phyloP scores from a whole-genome alignment of 2,113 vertebrate species.

The Callipepla californica region DNA sequence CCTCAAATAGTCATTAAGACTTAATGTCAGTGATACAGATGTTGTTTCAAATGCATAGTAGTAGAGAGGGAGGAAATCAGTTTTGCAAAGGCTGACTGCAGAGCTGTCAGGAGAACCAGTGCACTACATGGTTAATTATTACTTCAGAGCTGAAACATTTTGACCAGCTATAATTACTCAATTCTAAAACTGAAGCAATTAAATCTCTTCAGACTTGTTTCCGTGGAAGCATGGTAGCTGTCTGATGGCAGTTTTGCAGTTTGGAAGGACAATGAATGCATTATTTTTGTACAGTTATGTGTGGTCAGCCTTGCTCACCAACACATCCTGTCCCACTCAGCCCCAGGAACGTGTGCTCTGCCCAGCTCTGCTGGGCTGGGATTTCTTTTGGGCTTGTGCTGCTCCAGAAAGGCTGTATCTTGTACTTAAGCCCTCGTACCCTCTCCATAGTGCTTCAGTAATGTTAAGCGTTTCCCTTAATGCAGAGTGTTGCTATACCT shows the following conservation, averaged over 20 bases:
- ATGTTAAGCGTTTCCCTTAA: not conserved
- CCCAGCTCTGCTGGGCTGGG: not conserved
- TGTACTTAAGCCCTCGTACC: not conserved
- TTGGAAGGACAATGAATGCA: not conserved
- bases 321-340: rapidly evolving
- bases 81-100: not conserved
- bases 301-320: rapidly evolving
- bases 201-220: not conserved
- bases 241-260: not conserved
- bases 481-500: not conserved
- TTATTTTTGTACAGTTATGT: not conserved
- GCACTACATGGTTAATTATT: slow-evolving; percentile 34
- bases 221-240: not conserved
- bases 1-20: not conserved
- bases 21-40: not conserved
- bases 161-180: slow-evolving; percentile 13
- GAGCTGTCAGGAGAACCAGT: not conserved
- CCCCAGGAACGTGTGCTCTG: not conserved
- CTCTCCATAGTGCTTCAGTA: not conserved
- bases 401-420: not conserved
- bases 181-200: slow-evolving; percentile 32
- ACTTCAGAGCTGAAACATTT: not conserved
- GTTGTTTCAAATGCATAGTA: not conserved
- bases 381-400: not conserved
- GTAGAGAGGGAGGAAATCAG: not conserved